These are phyloP conservation scores for Drosophila kanapiae DNA, from an alignment of 1,140 invertebrate genomes.

Conservation along the genomic window DNA sequence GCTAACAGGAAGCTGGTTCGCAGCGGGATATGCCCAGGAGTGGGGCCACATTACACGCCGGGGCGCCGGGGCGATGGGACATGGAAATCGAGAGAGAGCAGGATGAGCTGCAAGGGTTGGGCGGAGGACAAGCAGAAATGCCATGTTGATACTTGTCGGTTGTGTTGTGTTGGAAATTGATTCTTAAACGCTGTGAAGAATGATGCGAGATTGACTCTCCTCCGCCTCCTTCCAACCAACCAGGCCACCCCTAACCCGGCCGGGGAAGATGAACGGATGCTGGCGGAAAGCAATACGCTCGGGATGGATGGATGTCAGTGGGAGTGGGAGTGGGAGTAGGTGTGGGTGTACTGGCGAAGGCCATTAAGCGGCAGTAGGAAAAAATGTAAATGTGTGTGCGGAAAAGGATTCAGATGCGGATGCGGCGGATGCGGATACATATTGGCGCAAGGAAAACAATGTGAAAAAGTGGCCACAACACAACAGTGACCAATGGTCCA, in stretches of 20 bases:
- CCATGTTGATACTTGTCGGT: slow-evolving; percentile 55
- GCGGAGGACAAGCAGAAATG: slow-evolving; percentile 1
- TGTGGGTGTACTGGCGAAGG: slow-evolving; percentile 6
- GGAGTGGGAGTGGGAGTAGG: not conserved
- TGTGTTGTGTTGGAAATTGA: slow-evolving; percentile 74
- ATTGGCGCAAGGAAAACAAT: slow-evolving; percentile 45
- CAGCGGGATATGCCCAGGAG: not conserved
- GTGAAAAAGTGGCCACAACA: slow-evolving; percentile 52
- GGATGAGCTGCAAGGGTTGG: slow-evolving; percentile 6
- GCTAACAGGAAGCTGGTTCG: slow-evolving; percentile 19
- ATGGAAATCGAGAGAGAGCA: not conserved
- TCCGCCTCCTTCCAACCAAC: too few species aligned
- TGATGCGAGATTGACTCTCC: slow-evolving; percentile 70
- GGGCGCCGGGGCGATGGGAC: not conserved
- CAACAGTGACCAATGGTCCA: slow-evolving; percentile 30
- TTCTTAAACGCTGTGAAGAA: slow-evolving; percentile 79
- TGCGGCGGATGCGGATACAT: slow-evolving; percentile 13
- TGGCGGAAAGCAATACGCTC: slow-evolving; percentile 43
- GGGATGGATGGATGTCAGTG: slow-evolving; percentile 9
- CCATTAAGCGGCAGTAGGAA: slow-evolving; percentile 62
- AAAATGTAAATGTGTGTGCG: slow-evolving; percentile 58
- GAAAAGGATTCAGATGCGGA: slow-evolving; percentile 34
- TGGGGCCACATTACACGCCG: too few species aligned
- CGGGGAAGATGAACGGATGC: slow-evolving; percentile 29
- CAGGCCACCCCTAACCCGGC: slow-evolving; percentile 6